phyloP scores from a whole-genome alignment of 2,113 vertebrate genomes.

The Gallinago paraguaiae region DNA sequence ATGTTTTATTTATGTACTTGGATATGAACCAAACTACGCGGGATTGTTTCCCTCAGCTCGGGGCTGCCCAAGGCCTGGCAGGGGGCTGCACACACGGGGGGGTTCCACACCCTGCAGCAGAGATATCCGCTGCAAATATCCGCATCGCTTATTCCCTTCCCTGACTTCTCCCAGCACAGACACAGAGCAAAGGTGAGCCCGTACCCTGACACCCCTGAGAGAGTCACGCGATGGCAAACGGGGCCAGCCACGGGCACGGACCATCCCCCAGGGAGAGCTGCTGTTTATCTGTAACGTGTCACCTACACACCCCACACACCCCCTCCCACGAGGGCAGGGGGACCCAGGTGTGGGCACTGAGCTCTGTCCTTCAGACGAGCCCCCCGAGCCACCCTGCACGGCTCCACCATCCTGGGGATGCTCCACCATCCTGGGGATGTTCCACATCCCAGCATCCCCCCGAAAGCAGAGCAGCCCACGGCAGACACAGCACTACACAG shows the following conservation, averaged over 20 bases:
- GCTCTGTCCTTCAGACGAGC: neutral
- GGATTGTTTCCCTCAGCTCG: neutral
- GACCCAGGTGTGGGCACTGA: accelerated
- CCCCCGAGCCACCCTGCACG: neutral
- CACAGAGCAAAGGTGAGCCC: neutral
- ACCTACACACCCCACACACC: accelerated
- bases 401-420: neutral
- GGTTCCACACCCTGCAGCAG: neutral
- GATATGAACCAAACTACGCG: neutral
- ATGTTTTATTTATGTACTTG: neutral
- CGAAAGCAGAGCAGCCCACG: neutral
- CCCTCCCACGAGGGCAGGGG: accelerated
- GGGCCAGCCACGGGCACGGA: neutral
- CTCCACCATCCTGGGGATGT: accelerated
- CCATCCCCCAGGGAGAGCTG: neutral
- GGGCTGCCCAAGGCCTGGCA: neutral
- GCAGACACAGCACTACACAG: neutral
- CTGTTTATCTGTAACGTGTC: neutral
- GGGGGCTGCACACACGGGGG: accelerated
- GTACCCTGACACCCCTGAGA: accelerated
- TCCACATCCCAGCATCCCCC: neutral
- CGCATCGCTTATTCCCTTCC: neutral
- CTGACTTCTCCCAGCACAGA: neutral
- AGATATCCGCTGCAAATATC: neutral
- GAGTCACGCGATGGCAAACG: neutral